Evolutionary conservation across 2,797 vertebrate species (phyloP).

Genomic region (Menidia menidia): DNA sequence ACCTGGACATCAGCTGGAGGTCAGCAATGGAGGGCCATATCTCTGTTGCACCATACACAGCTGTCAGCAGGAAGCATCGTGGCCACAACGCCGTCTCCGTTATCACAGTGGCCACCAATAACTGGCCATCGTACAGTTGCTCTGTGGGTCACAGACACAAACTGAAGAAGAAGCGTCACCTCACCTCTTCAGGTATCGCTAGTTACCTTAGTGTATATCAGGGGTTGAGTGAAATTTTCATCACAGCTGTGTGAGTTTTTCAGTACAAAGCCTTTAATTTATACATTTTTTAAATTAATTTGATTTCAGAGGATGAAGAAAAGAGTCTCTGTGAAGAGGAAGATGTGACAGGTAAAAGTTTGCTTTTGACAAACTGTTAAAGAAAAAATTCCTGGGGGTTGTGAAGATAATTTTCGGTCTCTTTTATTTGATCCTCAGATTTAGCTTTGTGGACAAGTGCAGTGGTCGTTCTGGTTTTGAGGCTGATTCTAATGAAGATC

Average conservation of each 20-base stretch:
- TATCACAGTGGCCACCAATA: slow-evolving; percentile 71
- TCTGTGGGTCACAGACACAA: slow-evolving; percentile 70
- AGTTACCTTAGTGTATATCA: not conserved
- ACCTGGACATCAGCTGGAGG: slow-evolving; percentile 78
- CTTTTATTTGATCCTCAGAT: slow-evolving; percentile 57
- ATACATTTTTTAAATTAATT: not conserved
- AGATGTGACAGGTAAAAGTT: slow-evolving; percentile 51
- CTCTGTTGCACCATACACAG: slow-evolving; percentile 28
- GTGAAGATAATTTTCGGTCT: slow-evolving; percentile 13
- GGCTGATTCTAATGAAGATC: slow-evolving; percentile 80
- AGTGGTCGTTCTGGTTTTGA: slow-evolving; percentile 66
- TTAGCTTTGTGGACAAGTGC: slow-evolving; percentile 64
- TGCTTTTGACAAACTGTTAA: not conserved
- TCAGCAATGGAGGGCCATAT: slow-evolving; percentile 52
- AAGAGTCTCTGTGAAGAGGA: slow-evolving; percentile 41
- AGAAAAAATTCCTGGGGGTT: not conserved
- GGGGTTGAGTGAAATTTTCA: not conserved
- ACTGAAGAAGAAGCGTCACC: slow-evolving; percentile 41
- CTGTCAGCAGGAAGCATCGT: slow-evolving; percentile 45
- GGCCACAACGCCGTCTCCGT: slow-evolving; percentile 59
- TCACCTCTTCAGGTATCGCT: slow-evolving; percentile 49
- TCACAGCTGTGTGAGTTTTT: not conserved
- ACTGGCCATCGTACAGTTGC: slow-evolving; percentile 81
- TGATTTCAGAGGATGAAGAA: slow-evolving; percentile 43
- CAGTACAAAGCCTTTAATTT: not conserved